Base-by-base conservation (phyloP, 64 coral and sea anemone species). In the Anthopleura sola region DNA sequence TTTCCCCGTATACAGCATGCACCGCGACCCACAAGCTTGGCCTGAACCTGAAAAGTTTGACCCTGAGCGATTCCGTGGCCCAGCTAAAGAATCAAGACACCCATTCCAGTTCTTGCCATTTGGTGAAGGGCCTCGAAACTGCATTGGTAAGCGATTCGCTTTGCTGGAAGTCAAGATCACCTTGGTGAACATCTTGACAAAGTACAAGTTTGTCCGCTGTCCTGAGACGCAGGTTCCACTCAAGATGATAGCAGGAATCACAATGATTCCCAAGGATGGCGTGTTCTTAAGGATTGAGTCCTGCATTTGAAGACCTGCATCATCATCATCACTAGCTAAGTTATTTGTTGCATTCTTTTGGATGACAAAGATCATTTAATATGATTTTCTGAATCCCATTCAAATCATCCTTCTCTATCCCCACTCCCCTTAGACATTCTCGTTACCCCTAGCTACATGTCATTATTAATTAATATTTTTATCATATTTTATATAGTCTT, bases 161-260 rank as follows among this genome's bases (percentile, higher is more conserved):
- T 36, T 85, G 21, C 37, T 85, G 50, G 88, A 90, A 56, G 78
- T 90, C 53, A 90, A 90, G 88, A 79, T 90, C 21, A 51, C 75
- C 8, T 57, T 90, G 50, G 82, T 90, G 24, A 60, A 62, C 20
- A 85, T 90, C 55, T 31, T 90, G 71, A 33, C 75, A 58, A 90
- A 62, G 75, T 90, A 64, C 74, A 90, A 78, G 53, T 90, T 90
- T 79, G 74, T 80, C 19, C 74, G 68, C 21, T 90, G 57, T 48
- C 71, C 88, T n/a, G 88, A 90, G 54, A 90, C 88, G 66, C 82
- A 79, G 78, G 88, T 90, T 28, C 88, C 88, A 31, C 51, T 90
- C n/a, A 53, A 53, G 9, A 78, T 85, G 19, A 71, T 85, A 10
- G 6, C 83, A 33, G 88, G 88, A 5, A 0, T 37, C 12, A 85